Conservation (phyloP, 2,888 invertebrate genomes). For the Polydrusus cervinus region DNA sequence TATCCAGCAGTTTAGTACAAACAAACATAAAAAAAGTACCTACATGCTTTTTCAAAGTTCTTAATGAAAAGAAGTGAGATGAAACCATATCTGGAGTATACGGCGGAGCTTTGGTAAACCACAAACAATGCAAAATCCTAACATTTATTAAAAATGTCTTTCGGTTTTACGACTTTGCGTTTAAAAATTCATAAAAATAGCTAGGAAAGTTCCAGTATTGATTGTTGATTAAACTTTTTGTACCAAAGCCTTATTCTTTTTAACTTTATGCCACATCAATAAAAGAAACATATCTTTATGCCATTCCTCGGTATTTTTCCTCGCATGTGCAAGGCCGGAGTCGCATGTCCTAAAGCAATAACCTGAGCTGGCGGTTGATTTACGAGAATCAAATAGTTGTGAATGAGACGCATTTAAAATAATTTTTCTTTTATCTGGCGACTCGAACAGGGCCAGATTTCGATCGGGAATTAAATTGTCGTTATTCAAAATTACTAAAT, state of each 20-base stretch:
- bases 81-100: too few relatives aligned
- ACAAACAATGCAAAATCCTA: too few relatives aligned
- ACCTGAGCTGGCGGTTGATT: constrained; percentile 60
- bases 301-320: constrained; percentile 40
- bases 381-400: constrained; percentile 61
- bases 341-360: constrained; percentile 60
- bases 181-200: too few relatives aligned
- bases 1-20: too few relatives aligned
- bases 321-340: constrained; percentile 47
- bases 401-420: constrained; percentile 67
- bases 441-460: constrained; percentile 42
- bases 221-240: too few relatives aligned
- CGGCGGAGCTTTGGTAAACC: too few relatives aligned
- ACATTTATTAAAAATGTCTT: too few relatives aligned
- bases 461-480: constrained; percentile 52
- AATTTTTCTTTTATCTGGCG: constrained; percentile 62
- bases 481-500: constrained; percentile 57
- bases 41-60: too few relatives aligned
- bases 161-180: too few relatives aligned
- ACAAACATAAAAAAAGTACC: too few relatives aligned
- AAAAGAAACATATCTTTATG: constrained; percentile 30
- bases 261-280: constrained; percentile 2
- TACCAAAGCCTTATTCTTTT: neutral
- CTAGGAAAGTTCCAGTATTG: too few relatives aligned
- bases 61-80: too few relatives aligned